Conservation (phyloP, 92 coral and sea anemone genomes). For the Meandrina meandrites region DNA sequence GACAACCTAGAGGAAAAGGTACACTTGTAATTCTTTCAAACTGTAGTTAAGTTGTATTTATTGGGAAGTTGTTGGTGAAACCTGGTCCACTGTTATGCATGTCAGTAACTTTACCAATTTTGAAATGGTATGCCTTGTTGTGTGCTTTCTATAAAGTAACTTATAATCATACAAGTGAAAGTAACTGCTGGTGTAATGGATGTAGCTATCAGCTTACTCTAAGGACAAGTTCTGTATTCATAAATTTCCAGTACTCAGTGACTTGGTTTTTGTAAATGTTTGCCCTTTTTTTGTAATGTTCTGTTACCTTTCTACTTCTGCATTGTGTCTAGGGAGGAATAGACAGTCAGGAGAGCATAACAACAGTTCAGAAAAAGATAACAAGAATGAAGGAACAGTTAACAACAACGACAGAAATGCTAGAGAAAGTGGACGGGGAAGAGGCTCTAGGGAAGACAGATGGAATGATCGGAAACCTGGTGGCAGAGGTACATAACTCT, state of each 20-base stretch:
- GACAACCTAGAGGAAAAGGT: conserved; percentile 49
- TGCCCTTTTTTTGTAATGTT: not conserved
- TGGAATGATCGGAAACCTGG: conserved; percentile 71
- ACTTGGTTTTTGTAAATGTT: not conserved
- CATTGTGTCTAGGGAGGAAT: conserved; percentile 57
- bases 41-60: not conserved
- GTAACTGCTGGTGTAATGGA: not conserved
- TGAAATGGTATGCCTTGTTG: too few species aligned
- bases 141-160: too few species aligned
- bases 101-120: too few species aligned
- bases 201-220: not conserved
- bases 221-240: not conserved
- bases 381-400: conserved; percentile 29
- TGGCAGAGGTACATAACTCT: conserved; percentile 58
- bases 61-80: not conserved
- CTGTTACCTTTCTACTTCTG: not conserved
- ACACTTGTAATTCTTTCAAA: not conserved
- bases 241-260: not conserved
- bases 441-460: conserved; percentile 84
- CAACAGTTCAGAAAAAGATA: conserved; percentile 59
- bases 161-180: not conserved
- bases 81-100: not conserved
- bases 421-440: conserved; percentile 80
- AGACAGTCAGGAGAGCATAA: conserved; percentile 68
- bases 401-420: conserved; percentile 68